phyloP scores from a whole-genome alignment of 2,797 vertebrate species.

The Basileuterus tristriatus region DNA sequence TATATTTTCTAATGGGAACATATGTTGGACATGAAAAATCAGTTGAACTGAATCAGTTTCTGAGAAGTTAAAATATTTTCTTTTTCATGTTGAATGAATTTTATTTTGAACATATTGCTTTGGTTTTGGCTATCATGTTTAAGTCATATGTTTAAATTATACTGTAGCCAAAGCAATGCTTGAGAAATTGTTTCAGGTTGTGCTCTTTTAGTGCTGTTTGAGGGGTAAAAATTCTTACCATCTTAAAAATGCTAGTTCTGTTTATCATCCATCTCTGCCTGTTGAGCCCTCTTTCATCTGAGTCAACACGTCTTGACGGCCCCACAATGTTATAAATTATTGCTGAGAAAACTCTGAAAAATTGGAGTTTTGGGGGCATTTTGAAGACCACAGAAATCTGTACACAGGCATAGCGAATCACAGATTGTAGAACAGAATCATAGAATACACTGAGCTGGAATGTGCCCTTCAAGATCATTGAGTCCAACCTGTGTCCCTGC shows the following conservation, averaged over 20 bases:
- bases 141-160: not conserved
- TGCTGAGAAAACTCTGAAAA: not conserved
- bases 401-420: not conserved
- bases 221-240: not conserved
- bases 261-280: not conserved
- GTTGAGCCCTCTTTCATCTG: not conserved
- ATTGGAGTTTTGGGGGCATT: not conserved
- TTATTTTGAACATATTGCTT: not conserved
- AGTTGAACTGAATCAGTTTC: not conserved
- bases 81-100: not conserved
- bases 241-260: not conserved
- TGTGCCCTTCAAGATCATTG: not conserved
- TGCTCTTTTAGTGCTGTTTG: not conserved
- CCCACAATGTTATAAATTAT: not conserved
- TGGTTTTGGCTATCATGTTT: not conserved
- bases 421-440: not conserved
- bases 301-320: not conserved
- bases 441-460: not conserved
- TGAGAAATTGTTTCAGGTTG: not conserved
- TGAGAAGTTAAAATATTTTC: not conserved
- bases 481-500: not conserved
- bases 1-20: not conserved
- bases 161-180: not conserved
- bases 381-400: not conserved
- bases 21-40: not conserved